A percentile compares a stretch with the other conserved stretches of the same genome.
These are phyloP conservation scores for Callinectes sapidus DNA, from an alignment of 2,888 invertebrate genomes.

Conservation along the genomic window DNA sequence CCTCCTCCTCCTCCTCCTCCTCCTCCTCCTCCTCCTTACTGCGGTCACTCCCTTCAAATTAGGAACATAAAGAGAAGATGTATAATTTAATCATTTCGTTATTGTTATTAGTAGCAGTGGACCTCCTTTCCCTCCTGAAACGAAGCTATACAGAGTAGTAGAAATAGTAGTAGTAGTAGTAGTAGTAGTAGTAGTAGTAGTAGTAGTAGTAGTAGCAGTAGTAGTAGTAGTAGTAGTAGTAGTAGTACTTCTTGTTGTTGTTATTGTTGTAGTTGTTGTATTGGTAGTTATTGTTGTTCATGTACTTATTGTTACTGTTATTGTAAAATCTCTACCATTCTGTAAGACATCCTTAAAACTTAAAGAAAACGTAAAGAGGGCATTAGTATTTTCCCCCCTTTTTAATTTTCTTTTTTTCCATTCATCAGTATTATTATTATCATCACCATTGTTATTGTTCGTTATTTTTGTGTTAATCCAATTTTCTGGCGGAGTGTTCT, in stretches of 20 bases:
- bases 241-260: neutral
- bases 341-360: neutral
- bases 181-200: constrained; percentile 39
- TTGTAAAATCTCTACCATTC: neutral
- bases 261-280: constrained; percentile 34
- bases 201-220: constrained; percentile 33
- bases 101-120: constrained; percentile 14
- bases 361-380: neutral
- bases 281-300: neutral
- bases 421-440: neutral
- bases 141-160: neutral
- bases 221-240: constrained; percentile 17
- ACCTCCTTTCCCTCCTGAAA: neutral
- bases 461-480: constrained; percentile 12
- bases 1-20: constrained; percentile 37
- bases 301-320: neutral
- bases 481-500: neutral
- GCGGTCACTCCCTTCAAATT: constrained; percentile 28
- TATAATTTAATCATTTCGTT: constrained; percentile 12
- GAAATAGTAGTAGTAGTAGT: constrained; percentile 5
- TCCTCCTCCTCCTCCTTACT: constrained; percentile 4
- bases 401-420: neutral
- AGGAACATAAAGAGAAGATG: constrained; percentile 5
- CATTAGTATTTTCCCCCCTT: neutral
- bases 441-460: neutral